These are phyloP conservation scores for Macrophya alboannulata DNA, from an alignment of 2,888 invertebrate genomes.

Conservation along the genomic window DNA sequence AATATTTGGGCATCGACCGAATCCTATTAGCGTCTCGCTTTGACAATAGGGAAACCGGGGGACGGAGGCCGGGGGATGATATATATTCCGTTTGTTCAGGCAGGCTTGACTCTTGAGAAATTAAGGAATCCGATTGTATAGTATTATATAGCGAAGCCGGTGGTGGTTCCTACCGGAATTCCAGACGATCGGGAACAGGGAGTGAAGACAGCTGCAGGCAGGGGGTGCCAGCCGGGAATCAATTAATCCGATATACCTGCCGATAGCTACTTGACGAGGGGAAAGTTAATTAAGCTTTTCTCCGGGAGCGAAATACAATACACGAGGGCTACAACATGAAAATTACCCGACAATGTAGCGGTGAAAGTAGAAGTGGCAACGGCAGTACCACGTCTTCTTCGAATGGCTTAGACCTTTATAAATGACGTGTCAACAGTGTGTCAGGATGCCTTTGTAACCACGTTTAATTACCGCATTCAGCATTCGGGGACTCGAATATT, in stretches of 20 bases:
- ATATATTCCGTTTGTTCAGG: not conserved
- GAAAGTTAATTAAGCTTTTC: constrained; percentile 50
- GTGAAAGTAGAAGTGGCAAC: not conserved
- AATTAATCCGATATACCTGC: constrained; percentile 42
- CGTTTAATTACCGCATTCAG: constrained; percentile 12
- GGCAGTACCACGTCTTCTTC: not conserved
- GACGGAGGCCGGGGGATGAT: not conserved
- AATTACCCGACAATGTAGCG: constrained; percentile 8
- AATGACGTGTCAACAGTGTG: constrained; percentile 2
- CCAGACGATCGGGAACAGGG: not conserved
- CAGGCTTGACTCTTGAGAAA: not conserved
- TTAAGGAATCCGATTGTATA: not conserved
- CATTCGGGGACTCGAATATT: not conserved
- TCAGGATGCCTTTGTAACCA: not conserved
- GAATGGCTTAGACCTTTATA: not conserved
- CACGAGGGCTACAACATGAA: not conserved
- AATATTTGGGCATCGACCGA: constrained; percentile 2
- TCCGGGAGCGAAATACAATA: constrained; percentile 24
- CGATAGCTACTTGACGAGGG: constrained; percentile 47
- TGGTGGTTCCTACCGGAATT: not conserved
- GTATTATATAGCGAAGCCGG: not conserved
- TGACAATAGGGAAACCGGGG: not conserved
- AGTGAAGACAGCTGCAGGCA: not conserved
- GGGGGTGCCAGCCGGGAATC: not conserved
- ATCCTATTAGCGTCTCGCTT: not conserved